Conservation (phyloP, 2,888 invertebrate genomes). For the Perithous albicinctus region DNA sequence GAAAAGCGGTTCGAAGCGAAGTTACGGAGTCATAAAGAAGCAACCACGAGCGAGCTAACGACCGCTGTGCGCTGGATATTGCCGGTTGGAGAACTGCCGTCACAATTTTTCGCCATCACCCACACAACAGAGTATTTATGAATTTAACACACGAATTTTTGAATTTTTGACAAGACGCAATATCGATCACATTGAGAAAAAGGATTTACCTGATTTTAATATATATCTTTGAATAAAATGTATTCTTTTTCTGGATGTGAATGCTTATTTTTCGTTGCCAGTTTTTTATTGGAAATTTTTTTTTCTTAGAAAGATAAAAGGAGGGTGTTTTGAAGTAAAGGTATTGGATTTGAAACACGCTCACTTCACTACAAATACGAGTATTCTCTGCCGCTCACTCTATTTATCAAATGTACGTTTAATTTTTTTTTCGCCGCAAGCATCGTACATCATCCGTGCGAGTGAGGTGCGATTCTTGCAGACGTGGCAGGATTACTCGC, state of each 20-base stretch:
- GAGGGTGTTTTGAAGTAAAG: constrained; percentile 23
- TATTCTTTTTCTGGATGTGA: neutral
- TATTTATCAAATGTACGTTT: constrained; percentile 84
- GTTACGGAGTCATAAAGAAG: constrained; percentile 70
- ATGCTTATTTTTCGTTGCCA: neutral
- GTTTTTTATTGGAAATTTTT: constrained; percentile 29
- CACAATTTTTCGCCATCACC: neutral
- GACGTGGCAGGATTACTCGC: constrained; percentile 82
- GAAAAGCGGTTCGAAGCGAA: constrained; percentile 46
- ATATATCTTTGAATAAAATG: neutral
- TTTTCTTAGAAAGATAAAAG: constrained; percentile 37
- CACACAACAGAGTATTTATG: neutral
- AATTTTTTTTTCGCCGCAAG: constrained; percentile 82
- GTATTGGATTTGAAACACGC: constrained; percentile 37
- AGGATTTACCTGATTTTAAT: neutral
- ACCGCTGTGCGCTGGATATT: constrained; percentile 66
- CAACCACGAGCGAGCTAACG: constrained; percentile 67
- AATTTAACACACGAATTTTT: neutral
- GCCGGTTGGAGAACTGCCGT: constrained; percentile 18
- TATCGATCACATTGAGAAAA: neutral
- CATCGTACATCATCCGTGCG: constrained; percentile 81
- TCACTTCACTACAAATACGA: constrained; percentile 48
- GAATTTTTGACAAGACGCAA: constrained; percentile 1
- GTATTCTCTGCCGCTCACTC: constrained; percentile 74
- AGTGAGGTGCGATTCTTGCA: constrained; percentile 79